phyloP scores from a whole-genome alignment of 1,140 invertebrate genomes.

The Drosophila yakuba region DNA sequence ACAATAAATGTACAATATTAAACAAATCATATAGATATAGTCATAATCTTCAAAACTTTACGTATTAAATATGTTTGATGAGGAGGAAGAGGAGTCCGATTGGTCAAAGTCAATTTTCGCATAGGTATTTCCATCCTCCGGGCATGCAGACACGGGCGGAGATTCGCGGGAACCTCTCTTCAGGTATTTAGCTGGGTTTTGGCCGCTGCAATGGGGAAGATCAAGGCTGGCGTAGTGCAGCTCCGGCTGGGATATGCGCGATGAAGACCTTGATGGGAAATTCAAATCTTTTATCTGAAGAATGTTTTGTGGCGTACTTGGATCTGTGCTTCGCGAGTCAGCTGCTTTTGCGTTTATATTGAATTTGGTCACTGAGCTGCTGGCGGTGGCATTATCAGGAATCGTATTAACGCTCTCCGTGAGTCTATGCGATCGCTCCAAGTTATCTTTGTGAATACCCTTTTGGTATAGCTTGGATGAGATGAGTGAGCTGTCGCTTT shows the following conservation, averaged over 20 bases:
- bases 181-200: conserved; percentile 72
- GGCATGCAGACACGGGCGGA: conserved; percentile 80
- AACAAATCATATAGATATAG: conserved; percentile 40
- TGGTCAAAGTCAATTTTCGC: conserved; percentile 91
- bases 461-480: conserved; percentile 68
- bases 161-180: conserved; percentile 64
- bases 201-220: conserved; percentile 84
- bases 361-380: conserved; percentile 16
- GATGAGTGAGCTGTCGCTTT: conserved; percentile 78
- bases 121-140: conserved; percentile 86
- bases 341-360: conserved; percentile 20
- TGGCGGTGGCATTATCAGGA: conserved; percentile 27
- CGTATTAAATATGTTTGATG: conserved; percentile 76
- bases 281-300: conserved; percentile 35
- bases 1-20: conserved; percentile 55
- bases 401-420: conserved; percentile 34
- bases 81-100: conserved; percentile 85
- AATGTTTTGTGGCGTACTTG: conserved; percentile 17
- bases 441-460: conserved; percentile 74
- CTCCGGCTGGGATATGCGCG: conserved; percentile 85
- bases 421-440: conserved; percentile 52
- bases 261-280: conserved; percentile 79
- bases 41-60: conserved; percentile 41
- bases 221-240: conserved; percentile 89
- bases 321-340: conserved; percentile 21